Percentiles rank a stretch among this genome's conserved stretches.
These are phyloP conservation scores for Eupithecia dodoneata DNA, from an alignment of 2,888 invertebrate species.

Conservation along the genomic window DNA sequence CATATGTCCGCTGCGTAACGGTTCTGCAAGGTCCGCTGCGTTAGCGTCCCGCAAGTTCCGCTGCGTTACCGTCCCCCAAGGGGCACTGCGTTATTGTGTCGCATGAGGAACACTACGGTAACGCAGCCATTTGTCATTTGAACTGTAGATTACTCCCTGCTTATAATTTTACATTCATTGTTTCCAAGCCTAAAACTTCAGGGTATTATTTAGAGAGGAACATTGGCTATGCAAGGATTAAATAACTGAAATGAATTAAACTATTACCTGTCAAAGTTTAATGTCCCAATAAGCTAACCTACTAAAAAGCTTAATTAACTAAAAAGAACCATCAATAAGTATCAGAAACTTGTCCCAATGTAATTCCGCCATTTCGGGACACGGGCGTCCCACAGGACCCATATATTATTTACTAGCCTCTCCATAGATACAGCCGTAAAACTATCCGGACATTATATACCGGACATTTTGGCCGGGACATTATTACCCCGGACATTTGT, in stretches of 20 bases:
- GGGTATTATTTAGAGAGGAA: not conserved
- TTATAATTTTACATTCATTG: not conserved
- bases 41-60: not conserved
- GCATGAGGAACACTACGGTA: not conserved
- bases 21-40: not conserved
- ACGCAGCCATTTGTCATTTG: not conserved
- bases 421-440: slow-evolving; percentile 41
- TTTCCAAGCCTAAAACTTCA: not conserved
- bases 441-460: slow-evolving; percentile 24
- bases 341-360: slow-evolving; percentile 9
- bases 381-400: slow-evolving; percentile 23
- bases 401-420: slow-evolving; percentile 44
- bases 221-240: not conserved
- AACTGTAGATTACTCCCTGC: not conserved
- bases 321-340: slow-evolving; percentile 12
- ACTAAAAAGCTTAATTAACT: slow-evolving; percentile 7
- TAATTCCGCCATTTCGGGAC: slow-evolving; percentile 31
- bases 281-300: too few relatives aligned
- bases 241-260: too few relatives aligned
- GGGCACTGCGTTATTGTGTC: not conserved
- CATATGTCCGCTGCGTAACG: not conserved
- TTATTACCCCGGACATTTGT: slow-evolving; percentile 26
- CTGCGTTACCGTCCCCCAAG: not conserved
- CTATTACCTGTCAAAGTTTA: too few relatives aligned
- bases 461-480: slow-evolving; percentile 13